Evolutionary conservation across 2,888 invertebrate genomes (phyloP).

Genomic region (Rosalia funebris): DNA sequence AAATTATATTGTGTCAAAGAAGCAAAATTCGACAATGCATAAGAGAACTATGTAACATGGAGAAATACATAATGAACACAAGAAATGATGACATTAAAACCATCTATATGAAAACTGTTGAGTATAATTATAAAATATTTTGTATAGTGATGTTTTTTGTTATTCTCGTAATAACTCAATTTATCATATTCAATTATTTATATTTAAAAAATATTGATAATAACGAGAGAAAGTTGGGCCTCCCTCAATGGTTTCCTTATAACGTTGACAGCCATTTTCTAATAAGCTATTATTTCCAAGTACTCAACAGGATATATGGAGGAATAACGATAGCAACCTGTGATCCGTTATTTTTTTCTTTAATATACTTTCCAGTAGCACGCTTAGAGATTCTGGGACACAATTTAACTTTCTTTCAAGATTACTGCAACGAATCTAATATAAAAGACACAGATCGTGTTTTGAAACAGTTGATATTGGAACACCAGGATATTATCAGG

Average conservation of each 20-base stretch:
- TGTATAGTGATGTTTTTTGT: too few species aligned
- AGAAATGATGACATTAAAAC: background rate
- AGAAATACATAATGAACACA: background rate
- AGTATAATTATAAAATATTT: background rate
- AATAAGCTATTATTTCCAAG: background rate
- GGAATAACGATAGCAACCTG: background rate
- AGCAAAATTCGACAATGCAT: background rate
- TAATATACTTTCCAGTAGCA: conserved; percentile 5
- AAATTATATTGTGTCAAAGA: conserved; percentile 8
- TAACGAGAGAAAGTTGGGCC: background rate
- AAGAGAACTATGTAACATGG: background rate
- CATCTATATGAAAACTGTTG: background rate
- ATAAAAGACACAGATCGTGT: background rate
- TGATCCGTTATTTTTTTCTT: background rate
- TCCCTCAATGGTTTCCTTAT: conserved; percentile 8
- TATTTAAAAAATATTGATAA: too few species aligned
- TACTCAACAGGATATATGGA: background rate
- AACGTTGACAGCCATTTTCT: background rate
- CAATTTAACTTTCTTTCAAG: background rate
- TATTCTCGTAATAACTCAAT: background rate
- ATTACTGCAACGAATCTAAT: background rate
- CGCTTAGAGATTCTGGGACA: background rate
- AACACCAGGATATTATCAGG: conserved; percentile 20
- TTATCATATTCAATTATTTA: too few species aligned
- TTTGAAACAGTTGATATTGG: conserved; percentile 11